Conservation (phyloP, 2,797 vertebrate species). For the Tauraco hartlaubi region DNA sequence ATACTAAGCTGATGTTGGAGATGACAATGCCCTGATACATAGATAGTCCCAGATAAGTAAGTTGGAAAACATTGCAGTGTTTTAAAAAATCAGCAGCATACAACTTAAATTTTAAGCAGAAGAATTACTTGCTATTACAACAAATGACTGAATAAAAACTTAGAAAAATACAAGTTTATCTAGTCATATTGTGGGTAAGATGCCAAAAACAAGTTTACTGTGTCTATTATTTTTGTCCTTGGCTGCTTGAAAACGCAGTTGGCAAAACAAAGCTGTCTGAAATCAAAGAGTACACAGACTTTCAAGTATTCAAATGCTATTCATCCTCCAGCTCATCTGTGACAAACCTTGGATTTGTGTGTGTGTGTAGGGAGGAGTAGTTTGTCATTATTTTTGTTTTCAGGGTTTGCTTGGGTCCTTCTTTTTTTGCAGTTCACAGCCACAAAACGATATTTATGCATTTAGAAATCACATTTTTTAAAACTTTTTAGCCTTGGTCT, state of each 20-base stretch:
- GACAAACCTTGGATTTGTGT: not conserved
- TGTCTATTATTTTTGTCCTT: not conserved
- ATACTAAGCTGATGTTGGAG: not conserved
- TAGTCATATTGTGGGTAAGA: not conserved
- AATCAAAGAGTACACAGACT: conserved; percentile 29
- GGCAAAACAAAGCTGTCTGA: conserved; percentile 26
- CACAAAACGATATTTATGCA: not conserved
- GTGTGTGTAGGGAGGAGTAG: not conserved
- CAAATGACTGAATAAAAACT: not conserved
- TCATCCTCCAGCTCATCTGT: not conserved
- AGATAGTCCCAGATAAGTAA: not conserved
- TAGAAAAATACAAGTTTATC: not conserved
- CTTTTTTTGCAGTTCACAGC: not conserved
- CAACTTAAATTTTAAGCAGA: not conserved
- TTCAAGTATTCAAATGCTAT: not conserved
- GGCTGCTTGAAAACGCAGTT: not conserved
- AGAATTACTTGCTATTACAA: not conserved
- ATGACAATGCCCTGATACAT: not conserved
- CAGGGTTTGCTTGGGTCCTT: not conserved
- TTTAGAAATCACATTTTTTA: not conserved
- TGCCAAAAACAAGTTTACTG: not conserved
- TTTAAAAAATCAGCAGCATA: not conserved
- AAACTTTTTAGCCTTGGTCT: not conserved
- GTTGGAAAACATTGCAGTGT: not conserved
- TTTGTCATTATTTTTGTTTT: not conserved